Evolutionary conservation across 2,113 vertebrate genomes (phyloP).

Genomic region (Hippolais icterina): DNA sequence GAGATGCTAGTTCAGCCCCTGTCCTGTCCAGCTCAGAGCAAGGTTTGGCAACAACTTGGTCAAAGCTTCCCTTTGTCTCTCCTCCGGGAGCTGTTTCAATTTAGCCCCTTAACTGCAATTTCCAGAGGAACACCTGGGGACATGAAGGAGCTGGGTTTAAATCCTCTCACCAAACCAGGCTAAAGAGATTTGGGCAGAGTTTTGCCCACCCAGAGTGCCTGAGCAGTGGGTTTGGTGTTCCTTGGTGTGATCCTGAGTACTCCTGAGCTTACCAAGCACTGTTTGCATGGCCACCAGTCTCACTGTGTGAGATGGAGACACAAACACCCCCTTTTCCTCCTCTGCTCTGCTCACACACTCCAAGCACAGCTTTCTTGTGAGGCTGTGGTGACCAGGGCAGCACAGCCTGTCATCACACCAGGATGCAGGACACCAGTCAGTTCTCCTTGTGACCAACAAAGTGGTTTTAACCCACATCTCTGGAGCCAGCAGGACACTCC

Average conservation of each 20-base stretch:
- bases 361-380: not conserved
- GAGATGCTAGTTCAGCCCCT: not conserved
- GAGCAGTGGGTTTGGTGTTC: not conserved
- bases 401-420: not conserved
- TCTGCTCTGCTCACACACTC: not conserved
- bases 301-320: not conserved
- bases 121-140: not conserved
- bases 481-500: constrained; percentile 22
- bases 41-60: not conserved
- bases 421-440: not conserved
- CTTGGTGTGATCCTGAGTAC: accelerated
- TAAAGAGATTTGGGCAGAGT: not conserved
- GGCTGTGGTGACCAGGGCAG: not conserved
- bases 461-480: not conserved
- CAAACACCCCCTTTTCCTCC: not conserved
- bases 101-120: not conserved
- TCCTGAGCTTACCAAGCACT: accelerated
- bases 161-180: not conserved
- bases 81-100: not conserved
- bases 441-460: not conserved
- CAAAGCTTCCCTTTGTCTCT: not conserved
- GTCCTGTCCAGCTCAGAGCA: not conserved
- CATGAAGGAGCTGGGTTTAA: not conserved
- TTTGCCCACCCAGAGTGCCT: not conserved
- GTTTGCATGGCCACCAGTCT: not conserved